These are phyloP conservation scores for Myodes glareolus DNA, from an alignment of 2,113 vertebrate genomes.

Conservation along the genomic window DNA sequence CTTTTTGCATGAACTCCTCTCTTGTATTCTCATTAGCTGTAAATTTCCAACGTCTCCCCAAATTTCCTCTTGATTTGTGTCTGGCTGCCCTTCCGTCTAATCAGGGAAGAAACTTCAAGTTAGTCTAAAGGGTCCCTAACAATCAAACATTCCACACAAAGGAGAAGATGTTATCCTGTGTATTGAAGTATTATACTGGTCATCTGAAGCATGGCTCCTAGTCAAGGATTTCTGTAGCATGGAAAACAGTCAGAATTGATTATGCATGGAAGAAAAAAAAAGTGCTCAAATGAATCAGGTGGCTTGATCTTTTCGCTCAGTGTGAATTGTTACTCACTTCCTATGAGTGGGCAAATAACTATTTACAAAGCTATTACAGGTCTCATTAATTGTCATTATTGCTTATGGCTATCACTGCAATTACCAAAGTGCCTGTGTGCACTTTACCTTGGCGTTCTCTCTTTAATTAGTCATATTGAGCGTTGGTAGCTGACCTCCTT, in stretches of 20 bases:
- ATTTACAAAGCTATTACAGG: conserved; percentile 72
- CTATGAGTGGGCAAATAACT: conserved; percentile 59
- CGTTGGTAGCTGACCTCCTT: conserved; percentile 70
- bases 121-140: neutral
- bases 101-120: neutral
- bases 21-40: neutral
- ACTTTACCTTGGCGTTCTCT: conserved; percentile 55
- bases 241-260: neutral
- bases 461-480: conserved; percentile 76
- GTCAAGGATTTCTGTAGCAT: neutral
- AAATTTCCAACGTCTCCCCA: neutral
- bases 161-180: neutral
- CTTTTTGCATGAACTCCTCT: neutral
- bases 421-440: conserved; percentile 61
- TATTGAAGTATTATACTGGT: neutral
- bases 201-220: neutral
- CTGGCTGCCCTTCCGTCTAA: neutral
- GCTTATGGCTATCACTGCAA: conserved; percentile 62
- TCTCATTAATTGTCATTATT: conserved; percentile 78
- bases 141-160: neutral
- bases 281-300: neutral
- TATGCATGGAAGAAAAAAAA: neutral
- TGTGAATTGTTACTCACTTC: conserved; percentile 58
- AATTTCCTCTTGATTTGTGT: neutral
- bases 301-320: neutral